A percentile compares a stretch with the other conserved stretches of the same genome.
These are phyloP conservation scores for Myotis planiceps DNA, from an alignment of 2,797 vertebrate genomes.

Conservation along the genomic window DNA sequence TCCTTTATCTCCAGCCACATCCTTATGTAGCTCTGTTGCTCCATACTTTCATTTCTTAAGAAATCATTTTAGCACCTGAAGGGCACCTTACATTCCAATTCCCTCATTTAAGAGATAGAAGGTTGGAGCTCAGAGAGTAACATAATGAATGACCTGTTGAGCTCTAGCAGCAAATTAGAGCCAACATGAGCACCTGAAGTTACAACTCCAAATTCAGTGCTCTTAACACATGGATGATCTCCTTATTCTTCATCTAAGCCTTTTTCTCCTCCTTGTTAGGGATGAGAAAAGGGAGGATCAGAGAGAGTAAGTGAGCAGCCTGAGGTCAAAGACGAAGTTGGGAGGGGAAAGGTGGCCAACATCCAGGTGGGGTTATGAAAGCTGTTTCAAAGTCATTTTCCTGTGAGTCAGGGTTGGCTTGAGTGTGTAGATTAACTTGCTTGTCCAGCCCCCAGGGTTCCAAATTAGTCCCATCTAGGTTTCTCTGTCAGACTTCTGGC, in stretches of 20 bases:
- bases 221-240: not conserved
- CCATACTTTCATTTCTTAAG: conserved; percentile 4
- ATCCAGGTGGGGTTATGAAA: conserved; percentile 44
- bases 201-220: not conserved
- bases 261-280: not conserved
- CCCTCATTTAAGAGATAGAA: not conserved
- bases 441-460: conserved; percentile 45
- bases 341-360: conserved; percentile 46
- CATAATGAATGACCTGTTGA: not conserved
- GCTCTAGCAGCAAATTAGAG: not conserved
- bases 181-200: not conserved
- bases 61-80: not conserved
- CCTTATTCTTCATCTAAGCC: conserved; percentile 33
- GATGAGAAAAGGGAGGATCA: conserved; percentile 44
- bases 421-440: conserved; percentile 57
- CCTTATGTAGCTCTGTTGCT: not conserved
- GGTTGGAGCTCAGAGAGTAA: conserved; percentile 6
- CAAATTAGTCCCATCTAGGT: conserved; percentile 5
- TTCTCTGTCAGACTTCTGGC: not conserved
- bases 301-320: not conserved
- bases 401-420: conserved; percentile 63
- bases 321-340: conserved; percentile 26
- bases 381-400: conserved; percentile 65
- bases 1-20: not conserved
- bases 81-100: not conserved